A percentile compares a stretch with the other conserved stretches of the same genome.
These are phyloP conservation scores for Sitta europaea DNA, from an alignment of 2,113 vertebrate species.

Conservation along the genomic window DNA sequence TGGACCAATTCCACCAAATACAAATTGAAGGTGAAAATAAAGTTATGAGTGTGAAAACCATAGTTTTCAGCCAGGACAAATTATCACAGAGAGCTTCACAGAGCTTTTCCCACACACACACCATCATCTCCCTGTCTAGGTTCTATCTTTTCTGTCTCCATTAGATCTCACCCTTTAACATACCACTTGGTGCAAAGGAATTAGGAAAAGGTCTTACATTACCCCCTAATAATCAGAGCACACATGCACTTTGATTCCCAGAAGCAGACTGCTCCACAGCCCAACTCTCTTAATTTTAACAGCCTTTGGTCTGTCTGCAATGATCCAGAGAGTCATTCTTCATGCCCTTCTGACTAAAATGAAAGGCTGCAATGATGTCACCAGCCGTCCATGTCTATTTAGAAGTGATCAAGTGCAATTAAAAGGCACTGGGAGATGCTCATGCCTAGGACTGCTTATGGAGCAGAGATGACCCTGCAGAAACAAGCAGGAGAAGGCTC, in stretches of 20 bases:
- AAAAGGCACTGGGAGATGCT: background rate
- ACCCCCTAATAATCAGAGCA: background rate
- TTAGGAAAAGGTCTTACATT: background rate
- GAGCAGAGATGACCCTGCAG: background rate
- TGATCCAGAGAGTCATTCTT: background rate
- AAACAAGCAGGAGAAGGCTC: fast-evolving
- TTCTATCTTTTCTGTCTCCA: background rate
- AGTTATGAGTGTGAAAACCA: background rate
- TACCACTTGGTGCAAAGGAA: background rate
- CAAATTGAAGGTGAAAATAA: background rate
- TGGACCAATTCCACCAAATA: background rate
- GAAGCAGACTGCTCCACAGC: background rate
- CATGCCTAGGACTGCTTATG: background rate
- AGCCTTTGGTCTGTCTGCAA: background rate
- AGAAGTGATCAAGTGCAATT: background rate
- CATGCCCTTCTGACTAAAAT: background rate
- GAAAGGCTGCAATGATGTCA: background rate
- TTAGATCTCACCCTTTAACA: background rate
- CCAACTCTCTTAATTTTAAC: background rate
- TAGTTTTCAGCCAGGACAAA: background rate
- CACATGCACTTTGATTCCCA: background rate
- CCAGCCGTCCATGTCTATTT: background rate
- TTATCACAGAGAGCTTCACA: background rate
- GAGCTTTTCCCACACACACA: background rate
- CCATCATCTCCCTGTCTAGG: background rate